phyloP scores from a whole-genome alignment of 2,797 vertebrate genomes.

The Tragelaphus eurycerus region DNA sequence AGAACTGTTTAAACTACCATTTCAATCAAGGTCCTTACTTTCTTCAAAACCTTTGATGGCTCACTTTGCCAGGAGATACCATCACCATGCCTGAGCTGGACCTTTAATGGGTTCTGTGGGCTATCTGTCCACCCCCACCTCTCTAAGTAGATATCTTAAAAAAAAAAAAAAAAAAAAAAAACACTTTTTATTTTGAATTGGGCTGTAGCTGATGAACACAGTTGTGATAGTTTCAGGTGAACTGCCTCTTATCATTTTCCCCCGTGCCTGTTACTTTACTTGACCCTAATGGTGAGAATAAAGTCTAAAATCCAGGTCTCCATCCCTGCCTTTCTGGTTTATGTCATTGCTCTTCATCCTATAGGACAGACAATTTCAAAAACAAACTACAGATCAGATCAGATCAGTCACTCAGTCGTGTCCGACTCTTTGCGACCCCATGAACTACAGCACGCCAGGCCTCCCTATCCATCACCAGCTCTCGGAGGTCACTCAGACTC shows the following conservation, averaged over 20 bases:
- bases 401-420: too few relatives aligned
- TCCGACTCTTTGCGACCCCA: too few relatives aligned
- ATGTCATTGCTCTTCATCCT: not conserved
- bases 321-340: not conserved
- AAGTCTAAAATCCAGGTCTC: not conserved
- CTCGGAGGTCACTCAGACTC: too few relatives aligned
- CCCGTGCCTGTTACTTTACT: not conserved
- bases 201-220: not conserved
- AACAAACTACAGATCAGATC: not conserved
- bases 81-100: not conserved
- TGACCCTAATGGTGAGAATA: not conserved
- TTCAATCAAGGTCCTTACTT: not conserved
- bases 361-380: not conserved
- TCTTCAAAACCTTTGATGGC: not conserved
- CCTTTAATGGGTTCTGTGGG: not conserved
- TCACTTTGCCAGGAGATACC: not conserved
- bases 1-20: not conserved
- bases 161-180: not conserved
- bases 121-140: fast-evolving
- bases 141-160: not conserved
- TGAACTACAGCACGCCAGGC: too few relatives aligned
- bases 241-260: not conserved
- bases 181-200: not conserved
- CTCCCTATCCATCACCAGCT: too few relatives aligned
- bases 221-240: not conserved